Evolutionary conservation across 1,140 invertebrate genomes (phyloP).

Genomic region (Patella vulgata): DNA sequence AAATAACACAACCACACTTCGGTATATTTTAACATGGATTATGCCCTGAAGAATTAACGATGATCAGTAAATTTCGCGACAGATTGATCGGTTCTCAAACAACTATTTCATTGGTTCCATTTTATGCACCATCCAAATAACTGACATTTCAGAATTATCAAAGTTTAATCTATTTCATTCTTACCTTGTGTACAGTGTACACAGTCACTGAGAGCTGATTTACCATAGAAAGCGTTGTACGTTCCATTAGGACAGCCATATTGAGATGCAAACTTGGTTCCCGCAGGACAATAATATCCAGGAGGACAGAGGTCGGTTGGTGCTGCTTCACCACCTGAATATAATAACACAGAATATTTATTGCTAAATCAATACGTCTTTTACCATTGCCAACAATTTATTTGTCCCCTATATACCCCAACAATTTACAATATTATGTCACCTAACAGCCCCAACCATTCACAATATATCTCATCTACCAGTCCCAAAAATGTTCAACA

Average conservation of each 20-base stretch:
- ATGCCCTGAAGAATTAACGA: no score
- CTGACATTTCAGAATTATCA: neutral
- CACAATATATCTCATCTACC: no score
- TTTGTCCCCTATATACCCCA: neutral
- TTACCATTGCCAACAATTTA: neutral
- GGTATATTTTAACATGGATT: no score
- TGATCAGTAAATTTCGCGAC: no score
- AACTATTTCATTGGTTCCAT: no score
- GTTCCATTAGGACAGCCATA: conserved; percentile 62
- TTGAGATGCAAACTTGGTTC: conserved; percentile 44
- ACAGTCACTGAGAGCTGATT: conserved; percentile 39
- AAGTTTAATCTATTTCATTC: neutral
- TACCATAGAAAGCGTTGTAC: conserved; percentile 48
- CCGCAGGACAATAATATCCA: conserved; percentile 59
- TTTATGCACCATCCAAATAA: no score
- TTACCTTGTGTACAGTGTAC: conserved; percentile 57
- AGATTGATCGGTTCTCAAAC: no score
- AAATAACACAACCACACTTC: no score
- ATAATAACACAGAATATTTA: neutral
- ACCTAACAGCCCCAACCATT: neutral
- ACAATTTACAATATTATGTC: neutral
- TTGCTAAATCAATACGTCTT: neutral
- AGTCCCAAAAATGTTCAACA: no score
- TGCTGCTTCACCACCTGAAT: conserved; percentile 23
- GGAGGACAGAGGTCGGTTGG: conserved; percentile 43